Evolutionary conservation across 2,797 vertebrate species (phyloP).

Genomic region (Carapus acus): DNA sequence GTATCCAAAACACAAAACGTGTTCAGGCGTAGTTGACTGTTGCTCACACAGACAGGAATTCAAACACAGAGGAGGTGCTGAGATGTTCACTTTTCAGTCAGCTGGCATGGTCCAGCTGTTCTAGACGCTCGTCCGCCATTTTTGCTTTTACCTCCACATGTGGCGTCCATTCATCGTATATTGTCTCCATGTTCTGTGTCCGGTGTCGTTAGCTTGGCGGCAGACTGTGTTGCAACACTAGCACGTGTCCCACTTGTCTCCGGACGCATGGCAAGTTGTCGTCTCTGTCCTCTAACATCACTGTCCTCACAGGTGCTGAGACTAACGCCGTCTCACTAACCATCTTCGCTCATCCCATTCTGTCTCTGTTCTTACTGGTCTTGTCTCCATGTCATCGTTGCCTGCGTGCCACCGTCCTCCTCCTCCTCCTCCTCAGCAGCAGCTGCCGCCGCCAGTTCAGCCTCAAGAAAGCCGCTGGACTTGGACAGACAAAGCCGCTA

Average conservation of each 20-base stretch:
- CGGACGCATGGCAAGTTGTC: neutral
- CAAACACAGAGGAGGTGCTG: too few relatives aligned
- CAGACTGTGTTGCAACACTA: too few relatives aligned
- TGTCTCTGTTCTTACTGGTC: constrained; percentile 38
- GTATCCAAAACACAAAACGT: too few relatives aligned
- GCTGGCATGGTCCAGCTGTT: too few relatives aligned
- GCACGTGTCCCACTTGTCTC: neutral
- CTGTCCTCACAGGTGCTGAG: constrained; percentile 24
- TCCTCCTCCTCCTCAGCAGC: constrained; percentile 10
- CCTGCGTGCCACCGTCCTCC: constrained; percentile 12
- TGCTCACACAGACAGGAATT: too few relatives aligned
- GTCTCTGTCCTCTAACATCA: constrained; percentile 13
- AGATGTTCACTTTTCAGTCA: too few relatives aligned
- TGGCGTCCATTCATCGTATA: too few relatives aligned
- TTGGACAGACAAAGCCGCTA: constrained; percentile 50
- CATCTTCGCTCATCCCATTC: constrained; percentile 24
- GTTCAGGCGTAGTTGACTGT: too few relatives aligned
- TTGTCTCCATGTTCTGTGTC: too few relatives aligned
- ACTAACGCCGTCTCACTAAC: constrained; percentile 67
- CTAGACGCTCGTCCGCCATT: too few relatives aligned
- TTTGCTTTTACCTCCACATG: too few relatives aligned
- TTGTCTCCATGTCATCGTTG: constrained; percentile 39
- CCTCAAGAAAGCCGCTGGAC: constrained; percentile 46
- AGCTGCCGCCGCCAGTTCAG: constrained; percentile 43
- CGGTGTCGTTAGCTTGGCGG: too few relatives aligned